Evolutionary conservation across 2,888 invertebrate species (phyloP), one percentile per base, ranked within the genome.

Genomic region (Phengaris alcon): DNA sequence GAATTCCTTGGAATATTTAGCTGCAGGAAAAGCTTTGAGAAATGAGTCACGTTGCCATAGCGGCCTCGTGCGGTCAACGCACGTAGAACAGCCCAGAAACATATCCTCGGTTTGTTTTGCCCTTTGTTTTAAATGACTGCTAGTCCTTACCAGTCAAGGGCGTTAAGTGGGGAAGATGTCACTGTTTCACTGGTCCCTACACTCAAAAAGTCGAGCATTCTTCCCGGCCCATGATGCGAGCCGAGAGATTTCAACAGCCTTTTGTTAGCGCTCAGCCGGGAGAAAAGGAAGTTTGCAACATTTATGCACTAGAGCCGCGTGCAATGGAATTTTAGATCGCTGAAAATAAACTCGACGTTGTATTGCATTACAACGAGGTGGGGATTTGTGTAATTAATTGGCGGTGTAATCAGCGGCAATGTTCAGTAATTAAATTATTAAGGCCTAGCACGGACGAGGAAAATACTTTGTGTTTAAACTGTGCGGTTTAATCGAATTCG

Each of bases 101-200:
- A 84, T 55, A 80, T 84, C 88, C 88, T 80, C 85, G 81, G 86
- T 88, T 88, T 86, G 88, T 90, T 89, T 88, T 84, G 86, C 82
- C 89, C 87, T 90, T 91, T 91, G 91, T 92, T 88, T 87, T 86
- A 89, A 90, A 90, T 89, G 87, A 89, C 86, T 86, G 87, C 86
- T 82, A 86, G 87, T 86, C 87, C 87, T 86, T 83, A 80, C 82
- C 82, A 82, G 82, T 84, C 78, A 81, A 86, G 85, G 83, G 85
- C 82, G 80, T 81, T 86, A 87, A 89, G 88, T 87, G 87, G 85
- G 84, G 83, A 87, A 89, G 88, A 90, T 88, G 89, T 86, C 88
- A 88, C 87, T 86, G 85, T 88, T 86, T 84, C 85, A 82, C 82
- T 86, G 85, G 86, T 85, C 85, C 84, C 84, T 84, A 79, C 83